Percentiles rank a stretch among this genome's conserved stretches.
These are phyloP conservation scores for Eupsittula cactorum DNA, from an alignment of 2,113 vertebrate species.

Conservation along the genomic window DNA sequence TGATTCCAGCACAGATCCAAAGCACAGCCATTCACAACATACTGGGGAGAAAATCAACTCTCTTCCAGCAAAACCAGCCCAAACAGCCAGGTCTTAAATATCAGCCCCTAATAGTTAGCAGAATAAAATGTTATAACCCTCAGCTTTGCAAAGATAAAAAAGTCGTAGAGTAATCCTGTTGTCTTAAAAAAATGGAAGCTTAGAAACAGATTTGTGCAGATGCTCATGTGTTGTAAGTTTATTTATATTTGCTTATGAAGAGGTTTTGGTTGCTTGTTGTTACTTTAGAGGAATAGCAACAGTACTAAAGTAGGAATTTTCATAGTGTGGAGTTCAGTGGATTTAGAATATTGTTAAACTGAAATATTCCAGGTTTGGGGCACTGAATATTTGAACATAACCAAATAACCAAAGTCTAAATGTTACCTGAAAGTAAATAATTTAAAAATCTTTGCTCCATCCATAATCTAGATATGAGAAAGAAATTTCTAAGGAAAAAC, in stretches of 20 bases:
- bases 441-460: neutral
- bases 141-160: neutral
- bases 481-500: neutral
- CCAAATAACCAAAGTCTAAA: neutral
- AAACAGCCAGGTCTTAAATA: neutral
- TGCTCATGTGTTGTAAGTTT: rapidly evolving
- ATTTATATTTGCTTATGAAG: neutral
- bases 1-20: neutral
- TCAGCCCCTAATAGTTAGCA: neutral
- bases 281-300: neutral
- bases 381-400: neutral
- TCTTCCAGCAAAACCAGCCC: neutral
- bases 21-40: too few species aligned
- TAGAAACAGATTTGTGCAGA: neutral
- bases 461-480: neutral
- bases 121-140: neutral
- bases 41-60: neutral
- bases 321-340: neutral
- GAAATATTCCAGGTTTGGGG: neutral
- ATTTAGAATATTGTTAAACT: neutral
- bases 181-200: neutral
- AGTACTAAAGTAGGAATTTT: neutral
- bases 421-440: neutral
- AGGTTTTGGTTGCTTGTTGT: neutral
- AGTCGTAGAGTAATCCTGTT: neutral